Percentiles rank a stretch among this genome's conserved stretches.
Evolutionary conservation across 1,140 invertebrate species (phyloP).

Genomic region (Papilio glaucus): DNA sequence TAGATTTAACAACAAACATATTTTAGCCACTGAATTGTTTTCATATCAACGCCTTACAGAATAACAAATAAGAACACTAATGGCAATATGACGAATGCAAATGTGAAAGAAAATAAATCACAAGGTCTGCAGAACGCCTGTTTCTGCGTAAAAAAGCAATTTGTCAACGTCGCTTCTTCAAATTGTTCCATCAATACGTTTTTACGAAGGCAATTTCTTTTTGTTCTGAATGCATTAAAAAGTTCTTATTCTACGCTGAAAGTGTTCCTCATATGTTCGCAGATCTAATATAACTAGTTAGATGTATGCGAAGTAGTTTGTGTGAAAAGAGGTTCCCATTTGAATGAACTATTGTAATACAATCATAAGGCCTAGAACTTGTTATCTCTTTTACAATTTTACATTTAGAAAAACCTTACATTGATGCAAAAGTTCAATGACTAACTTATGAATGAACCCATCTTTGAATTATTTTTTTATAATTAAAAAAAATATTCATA

Average conservation of each 20-base stretch:
- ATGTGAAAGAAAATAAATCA: constrained; percentile 29
- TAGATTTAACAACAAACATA: no score
- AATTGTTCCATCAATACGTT: constrained; percentile 35
- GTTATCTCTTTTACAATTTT: no score
- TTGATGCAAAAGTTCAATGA: no score
- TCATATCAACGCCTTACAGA: neutral
- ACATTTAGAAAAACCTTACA: no score
- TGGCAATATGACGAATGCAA: constrained; percentile 30
- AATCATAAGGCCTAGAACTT: no score
- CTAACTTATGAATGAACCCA: no score
- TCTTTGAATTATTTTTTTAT: no score
- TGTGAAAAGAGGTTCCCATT: neutral
- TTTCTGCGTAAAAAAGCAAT: constrained; percentile 35
- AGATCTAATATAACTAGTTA: neutral
- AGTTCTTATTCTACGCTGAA: constrained; percentile 27
- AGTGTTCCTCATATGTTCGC: constrained; percentile 1
- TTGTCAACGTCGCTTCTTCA: constrained; percentile 33
- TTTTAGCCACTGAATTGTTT: no score
- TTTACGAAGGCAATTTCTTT: constrained; percentile 34
- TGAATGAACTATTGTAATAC: no score
- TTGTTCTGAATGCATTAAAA: constrained; percentile 35
- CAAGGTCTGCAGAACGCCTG: constrained; percentile 20
- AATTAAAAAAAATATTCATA: no score
- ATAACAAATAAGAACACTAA: constrained; percentile 19
- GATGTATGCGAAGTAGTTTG: neutral